Conservation (phyloP, 2,888 invertebrate genomes). For the Dasysyrphus tricinctus region DNA sequence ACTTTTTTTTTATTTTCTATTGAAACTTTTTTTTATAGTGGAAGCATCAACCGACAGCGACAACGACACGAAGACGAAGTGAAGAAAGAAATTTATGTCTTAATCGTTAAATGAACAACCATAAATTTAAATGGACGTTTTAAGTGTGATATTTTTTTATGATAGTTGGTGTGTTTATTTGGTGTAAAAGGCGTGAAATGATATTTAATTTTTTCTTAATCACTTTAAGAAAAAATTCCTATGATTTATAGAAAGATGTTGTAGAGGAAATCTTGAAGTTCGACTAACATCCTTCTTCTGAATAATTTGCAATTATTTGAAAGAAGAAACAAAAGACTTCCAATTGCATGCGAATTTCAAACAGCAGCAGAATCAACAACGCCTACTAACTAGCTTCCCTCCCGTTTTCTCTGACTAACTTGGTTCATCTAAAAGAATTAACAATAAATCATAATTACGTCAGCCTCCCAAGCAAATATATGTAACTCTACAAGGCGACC, state of each 20-base stretch:
- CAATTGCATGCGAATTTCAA: too few relatives aligned
- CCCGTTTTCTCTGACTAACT: not conserved
- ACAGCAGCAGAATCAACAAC: not conserved
- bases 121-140: constrained; percentile 48
- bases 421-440: constrained; percentile 37
- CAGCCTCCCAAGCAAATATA: constrained; percentile 28
- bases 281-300: not conserved
- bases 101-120: constrained; percentile 40
- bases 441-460: constrained; percentile 69
- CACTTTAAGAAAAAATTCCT: not conserved
- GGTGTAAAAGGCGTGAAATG: constrained; percentile 6
- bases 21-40: not conserved
- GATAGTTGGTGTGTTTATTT: constrained; percentile 25
- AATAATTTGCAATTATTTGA: not conserved
- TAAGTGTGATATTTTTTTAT: constrained; percentile 24
- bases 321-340: too few relatives aligned
- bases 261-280: not conserved
- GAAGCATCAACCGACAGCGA: not conserved
- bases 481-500: constrained; percentile 27
- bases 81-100: constrained; percentile 21
- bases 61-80: not conserved
- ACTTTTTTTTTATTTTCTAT: constrained; percentile 1
- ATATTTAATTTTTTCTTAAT: not conserved
- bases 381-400: not conserved
- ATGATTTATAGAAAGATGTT: not conserved